phyloP scores from a whole-genome alignment of 2,797 vertebrate species.

The Kryptolebias ocellatus region DNA sequence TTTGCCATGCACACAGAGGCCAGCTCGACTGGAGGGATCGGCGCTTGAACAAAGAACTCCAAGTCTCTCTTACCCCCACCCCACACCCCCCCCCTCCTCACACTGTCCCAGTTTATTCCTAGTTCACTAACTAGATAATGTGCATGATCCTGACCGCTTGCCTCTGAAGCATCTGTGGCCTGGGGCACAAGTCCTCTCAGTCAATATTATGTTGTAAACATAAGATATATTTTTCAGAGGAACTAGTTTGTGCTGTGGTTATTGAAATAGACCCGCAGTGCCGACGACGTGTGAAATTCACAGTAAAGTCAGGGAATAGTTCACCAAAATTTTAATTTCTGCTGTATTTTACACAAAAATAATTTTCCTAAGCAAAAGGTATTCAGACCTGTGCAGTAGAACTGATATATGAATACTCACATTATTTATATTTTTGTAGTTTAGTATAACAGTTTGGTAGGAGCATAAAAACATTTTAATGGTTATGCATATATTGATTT shows the following conservation, averaged over 20 bases:
- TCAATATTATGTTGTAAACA: constrained; percentile 75
- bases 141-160: constrained; percentile 49
- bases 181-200: constrained; percentile 53
- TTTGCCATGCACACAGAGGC: constrained; percentile 53
- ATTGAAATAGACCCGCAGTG: constrained; percentile 42
- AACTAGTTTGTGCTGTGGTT: constrained; percentile 45
- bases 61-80: constrained; percentile 29
- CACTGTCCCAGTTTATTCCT: constrained; percentile 60
- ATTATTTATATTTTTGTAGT: too few species aligned
- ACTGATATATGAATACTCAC: background rate
- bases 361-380: background rate
- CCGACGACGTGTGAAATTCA: constrained; percentile 32
- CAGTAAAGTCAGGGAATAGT: background rate
- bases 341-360: background rate
- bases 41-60: constrained; percentile 74
- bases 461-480: too few species aligned
- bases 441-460: too few species aligned
- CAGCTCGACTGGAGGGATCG: constrained; percentile 65
- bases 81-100: constrained; percentile 50
- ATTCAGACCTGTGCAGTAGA: constrained; percentile 10
- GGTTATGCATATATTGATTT: too few species aligned
- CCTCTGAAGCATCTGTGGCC: constrained; percentile 67
- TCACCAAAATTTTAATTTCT: background rate
- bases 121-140: constrained; percentile 53
- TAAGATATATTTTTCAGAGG: constrained; percentile 51